Evolutionary conservation across 2,113 vertebrate genomes (phyloP).

Genomic region (Halcyon malimbica): DNA sequence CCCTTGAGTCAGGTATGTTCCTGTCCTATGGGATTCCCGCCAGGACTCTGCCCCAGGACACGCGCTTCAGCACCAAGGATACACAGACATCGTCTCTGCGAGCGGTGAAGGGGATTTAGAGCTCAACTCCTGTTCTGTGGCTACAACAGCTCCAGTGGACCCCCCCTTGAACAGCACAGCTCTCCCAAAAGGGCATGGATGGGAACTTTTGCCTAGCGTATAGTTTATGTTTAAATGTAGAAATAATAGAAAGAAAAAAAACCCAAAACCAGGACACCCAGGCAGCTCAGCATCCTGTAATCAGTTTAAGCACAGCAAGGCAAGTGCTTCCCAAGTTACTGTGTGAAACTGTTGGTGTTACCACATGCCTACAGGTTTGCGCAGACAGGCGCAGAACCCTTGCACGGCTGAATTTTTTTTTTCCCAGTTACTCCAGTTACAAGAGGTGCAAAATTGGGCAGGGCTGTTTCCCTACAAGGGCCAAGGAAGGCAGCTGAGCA

Average conservation of each 20-base stretch:
- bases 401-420: rapidly evolving
- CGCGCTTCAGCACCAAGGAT: background rate
- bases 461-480: background rate
- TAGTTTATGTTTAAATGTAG: slow-evolving; percentile 26
- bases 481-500: background rate
- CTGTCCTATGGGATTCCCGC: background rate
- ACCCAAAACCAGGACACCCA: background rate
- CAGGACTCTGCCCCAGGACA: background rate
- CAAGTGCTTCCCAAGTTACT: background rate
- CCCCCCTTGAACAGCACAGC: background rate
- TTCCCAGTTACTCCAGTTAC: background rate
- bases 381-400: background rate
- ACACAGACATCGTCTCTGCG: background rate
- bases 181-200: background rate
- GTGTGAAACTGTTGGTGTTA: background rate
- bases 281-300: slow-evolving; percentile 20
- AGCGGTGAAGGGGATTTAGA: background rate
- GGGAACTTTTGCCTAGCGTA: slow-evolving; percentile 34
- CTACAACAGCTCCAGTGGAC: background rate
- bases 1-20: background rate
- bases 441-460: background rate
- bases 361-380: background rate
- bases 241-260: background rate
- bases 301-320: background rate
- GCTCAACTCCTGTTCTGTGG: background rate